These are phyloP conservation scores for Cephus pulcher DNA, from an alignment of 2,888 invertebrate genomes.

Conservation along the genomic window DNA sequence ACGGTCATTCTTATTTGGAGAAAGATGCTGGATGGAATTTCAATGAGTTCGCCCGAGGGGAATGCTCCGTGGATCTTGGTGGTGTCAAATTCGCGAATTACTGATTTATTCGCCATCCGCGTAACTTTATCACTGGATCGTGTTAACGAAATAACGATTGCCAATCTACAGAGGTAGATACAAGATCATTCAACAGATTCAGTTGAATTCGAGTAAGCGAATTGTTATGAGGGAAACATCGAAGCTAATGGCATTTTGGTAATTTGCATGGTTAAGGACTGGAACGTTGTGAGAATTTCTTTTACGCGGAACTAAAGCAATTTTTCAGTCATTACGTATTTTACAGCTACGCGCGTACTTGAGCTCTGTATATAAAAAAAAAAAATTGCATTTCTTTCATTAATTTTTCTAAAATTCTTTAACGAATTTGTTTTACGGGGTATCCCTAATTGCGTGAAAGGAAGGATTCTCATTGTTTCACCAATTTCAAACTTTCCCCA, in stretches of 20 bases:
- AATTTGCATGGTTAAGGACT: not conserved
- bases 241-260: not conserved
- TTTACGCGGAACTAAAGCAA: not conserved
- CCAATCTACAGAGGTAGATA: not conserved
- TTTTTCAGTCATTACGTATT: not conserved
- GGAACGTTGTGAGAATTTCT: not conserved
- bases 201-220: not conserved
- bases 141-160: not conserved
- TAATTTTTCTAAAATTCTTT: not conserved
- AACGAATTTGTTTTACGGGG: not conserved
- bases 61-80: not conserved
- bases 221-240: not conserved
- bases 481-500: not conserved
- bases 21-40: not conserved
- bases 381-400: not conserved
- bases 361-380: not conserved
- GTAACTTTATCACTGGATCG: not conserved
- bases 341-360: not conserved
- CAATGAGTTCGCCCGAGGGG: not conserved
- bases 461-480: not conserved
- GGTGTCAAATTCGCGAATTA: not conserved
- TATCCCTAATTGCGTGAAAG: not conserved
- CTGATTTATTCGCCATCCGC: not conserved
- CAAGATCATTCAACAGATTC: not conserved
- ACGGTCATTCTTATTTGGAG: not conserved